Base-by-base conservation (phyloP, 2,888 invertebrate species). In the Ophraella communa region DNA sequence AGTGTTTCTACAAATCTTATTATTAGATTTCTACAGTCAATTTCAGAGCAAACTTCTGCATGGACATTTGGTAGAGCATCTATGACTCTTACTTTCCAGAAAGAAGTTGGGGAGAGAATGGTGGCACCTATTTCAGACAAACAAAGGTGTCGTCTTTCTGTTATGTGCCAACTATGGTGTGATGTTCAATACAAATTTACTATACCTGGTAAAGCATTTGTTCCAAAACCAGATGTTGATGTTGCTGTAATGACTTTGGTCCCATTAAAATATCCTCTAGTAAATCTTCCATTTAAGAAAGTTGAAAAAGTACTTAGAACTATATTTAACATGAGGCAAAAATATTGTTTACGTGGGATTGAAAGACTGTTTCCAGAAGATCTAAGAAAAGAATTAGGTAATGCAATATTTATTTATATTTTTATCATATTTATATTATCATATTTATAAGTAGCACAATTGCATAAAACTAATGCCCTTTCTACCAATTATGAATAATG, bases 81-180 rank as follows among this genome's bases (percentile, higher is more conserved):
- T 61, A 89, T 99, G 90, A 94, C 96, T 0, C 84, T 99, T 53
- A 98, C 98, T 8, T 99, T 99, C 85, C 99, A 99, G 82, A 92
- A 95, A 77, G 98, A 98, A 86, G 96, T 99, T 0, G 98, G 95
- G 0, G 92, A 96, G 79, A 86, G 99, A 71, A 92, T 99, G 82
- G 89, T 91, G 4, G 96, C 98, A 1, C 85, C 86, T 0, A 85
- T 90, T 8, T 82, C 86, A 18, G 81, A 87, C 53, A 80, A 83
- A 1, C 91, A 94, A 77, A 86, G 99, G 72, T 94, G 95, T 79
- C 86, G 79, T 27, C 84, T 99, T 18, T 98, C 98, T 0, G 87
- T 98, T 0, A 97, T 99, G 92, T 94, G 94, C 71, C 98, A 99
- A 83, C 89, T 93, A 76, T 93, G 95, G 89, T 95, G 96, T 70